Conservation (phyloP, 2,888 invertebrate genomes). For the Oligia latruncula region DNA sequence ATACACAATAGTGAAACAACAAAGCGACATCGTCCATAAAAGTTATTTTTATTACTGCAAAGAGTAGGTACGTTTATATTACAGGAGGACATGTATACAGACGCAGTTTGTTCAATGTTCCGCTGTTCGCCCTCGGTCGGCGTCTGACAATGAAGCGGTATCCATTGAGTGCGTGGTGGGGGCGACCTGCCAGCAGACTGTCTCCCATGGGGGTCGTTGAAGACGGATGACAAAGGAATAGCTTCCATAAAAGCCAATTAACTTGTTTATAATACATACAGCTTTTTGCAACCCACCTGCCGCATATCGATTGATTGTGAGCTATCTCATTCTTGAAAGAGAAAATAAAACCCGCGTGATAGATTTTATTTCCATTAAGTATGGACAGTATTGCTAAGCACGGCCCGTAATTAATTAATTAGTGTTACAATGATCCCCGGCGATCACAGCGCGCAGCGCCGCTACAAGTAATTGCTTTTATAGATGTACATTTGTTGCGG, state of each 20-base stretch:
- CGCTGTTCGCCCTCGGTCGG: conserved; percentile 20
- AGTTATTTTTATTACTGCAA: conserved; percentile 58
- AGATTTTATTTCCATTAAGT: neutral
- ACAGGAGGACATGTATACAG: conserved; percentile 15
- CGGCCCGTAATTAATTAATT: conserved; percentile 14
- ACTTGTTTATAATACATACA: conserved; percentile 32
- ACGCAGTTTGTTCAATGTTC: conserved; percentile 38
- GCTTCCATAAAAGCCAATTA: conserved; percentile 41
- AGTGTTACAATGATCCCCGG: neutral
- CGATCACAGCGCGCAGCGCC: neutral
- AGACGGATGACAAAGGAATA: conserved; percentile 18
- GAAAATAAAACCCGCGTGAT: neutral
- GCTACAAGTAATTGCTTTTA: conserved; percentile 22
- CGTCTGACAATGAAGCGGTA: conserved; percentile 22
- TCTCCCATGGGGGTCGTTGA: conserved; percentile 22
- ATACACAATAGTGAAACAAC: conserved; percentile 53
- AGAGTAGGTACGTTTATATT: conserved; percentile 23
- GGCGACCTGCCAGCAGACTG: conserved; percentile 5
- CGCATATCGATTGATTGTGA: conserved; percentile 25
- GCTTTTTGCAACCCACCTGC: conserved; percentile 32
- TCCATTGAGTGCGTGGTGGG: conserved; percentile 22
- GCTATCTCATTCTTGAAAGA: neutral
- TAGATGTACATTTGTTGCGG: conserved; percentile 14
- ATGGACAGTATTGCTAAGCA: neutral
- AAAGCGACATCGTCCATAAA: conserved; percentile 61